These are phyloP conservation scores for Neogobius melanostomus DNA, from an alignment of 2,113 vertebrate genomes.

Conservation along the genomic window DNA sequence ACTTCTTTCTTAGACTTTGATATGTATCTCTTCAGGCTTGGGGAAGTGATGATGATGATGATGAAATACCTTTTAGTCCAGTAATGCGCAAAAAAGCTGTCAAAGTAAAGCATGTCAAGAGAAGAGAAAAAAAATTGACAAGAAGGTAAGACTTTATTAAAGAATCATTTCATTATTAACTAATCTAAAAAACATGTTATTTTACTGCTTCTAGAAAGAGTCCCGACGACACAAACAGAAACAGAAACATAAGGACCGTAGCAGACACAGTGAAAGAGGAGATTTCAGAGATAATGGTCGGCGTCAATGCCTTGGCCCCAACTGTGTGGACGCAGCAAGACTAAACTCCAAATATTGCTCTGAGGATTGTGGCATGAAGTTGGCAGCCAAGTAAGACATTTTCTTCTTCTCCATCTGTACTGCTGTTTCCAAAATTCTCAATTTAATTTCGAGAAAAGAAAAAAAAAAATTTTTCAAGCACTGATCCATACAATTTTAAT, in stretches of 20 bases:
- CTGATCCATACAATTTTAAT: neutral
- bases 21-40: slow-evolving; percentile 73
- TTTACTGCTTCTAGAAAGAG: slow-evolving; percentile 79
- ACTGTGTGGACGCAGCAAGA: slow-evolving; percentile 81
- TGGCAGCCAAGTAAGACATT: slow-evolving; percentile 87
- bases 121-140: slow-evolving; percentile 92
- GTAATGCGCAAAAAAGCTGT: slow-evolving; percentile 88
- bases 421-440: neutral
- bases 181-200: neutral
- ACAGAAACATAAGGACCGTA: slow-evolving; percentile 87
- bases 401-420: neutral
- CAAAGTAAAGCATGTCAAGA: slow-evolving; percentile 93
- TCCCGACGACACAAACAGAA: slow-evolving; percentile 90
- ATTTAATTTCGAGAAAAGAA: neutral
- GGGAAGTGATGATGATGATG: slow-evolving; percentile 84
- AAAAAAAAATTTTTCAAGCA: neutral
- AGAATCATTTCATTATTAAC: neutral
- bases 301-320: slow-evolving; percentile 89
- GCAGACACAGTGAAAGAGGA: slow-evolving; percentile 79
- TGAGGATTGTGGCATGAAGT: slow-evolving; percentile 92
- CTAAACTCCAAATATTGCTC: slow-evolving; percentile 91
- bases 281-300: slow-evolving; percentile 78
- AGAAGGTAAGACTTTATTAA: slow-evolving; percentile 74
- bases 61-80: slow-evolving; percentile 82
- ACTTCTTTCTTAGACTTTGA: neutral